Percentiles rank a stretch among this genome's conserved stretches.
Evolutionary conservation across 2,113 vertebrate species (phyloP).

Genomic region (Embiotoca jacksoni): DNA sequence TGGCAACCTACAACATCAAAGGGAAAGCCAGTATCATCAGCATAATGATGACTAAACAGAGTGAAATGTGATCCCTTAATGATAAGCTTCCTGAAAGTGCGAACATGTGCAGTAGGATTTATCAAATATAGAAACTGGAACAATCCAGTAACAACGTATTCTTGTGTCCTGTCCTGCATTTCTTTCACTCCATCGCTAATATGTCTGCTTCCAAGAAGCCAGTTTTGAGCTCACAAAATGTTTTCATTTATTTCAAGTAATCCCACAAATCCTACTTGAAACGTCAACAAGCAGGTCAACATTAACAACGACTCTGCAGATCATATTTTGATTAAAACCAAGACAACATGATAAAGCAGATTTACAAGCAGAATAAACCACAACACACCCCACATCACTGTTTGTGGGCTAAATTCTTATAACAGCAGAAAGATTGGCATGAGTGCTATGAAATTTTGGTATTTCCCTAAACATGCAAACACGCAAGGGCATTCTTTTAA

Average conservation of each 20-base stretch:
- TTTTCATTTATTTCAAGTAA: constrained; percentile 5
- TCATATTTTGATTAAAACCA: constrained; percentile 8
- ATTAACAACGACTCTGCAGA: constrained; percentile 3
- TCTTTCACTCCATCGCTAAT: not conserved
- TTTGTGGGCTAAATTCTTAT: not conserved
- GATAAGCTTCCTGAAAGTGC: not conserved
- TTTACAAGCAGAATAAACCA: constrained; percentile 10
- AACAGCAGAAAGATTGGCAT: not conserved
- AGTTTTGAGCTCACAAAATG: not conserved
- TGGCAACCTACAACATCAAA: constrained; percentile 19
- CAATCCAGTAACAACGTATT: not conserved
- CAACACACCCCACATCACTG: constrained; percentile 3
- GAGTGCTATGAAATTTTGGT: constrained; percentile 8
- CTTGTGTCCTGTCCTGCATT: not conserved
- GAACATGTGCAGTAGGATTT: not conserved
- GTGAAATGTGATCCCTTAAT: not conserved
- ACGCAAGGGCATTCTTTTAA: constrained; percentile 27
- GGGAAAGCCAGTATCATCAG: not conserved
- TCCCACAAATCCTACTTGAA: not conserved
- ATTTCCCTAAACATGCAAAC: constrained; percentile 29
- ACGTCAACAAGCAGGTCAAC: not conserved
- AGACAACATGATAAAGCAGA: constrained; percentile 1
- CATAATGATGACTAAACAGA: not conserved
- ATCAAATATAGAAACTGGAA: not conserved
- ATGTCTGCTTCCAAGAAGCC: not conserved